Base-by-base conservation (phyloP, 2,113 vertebrate genomes). In the Furnarius figulus region DNA sequence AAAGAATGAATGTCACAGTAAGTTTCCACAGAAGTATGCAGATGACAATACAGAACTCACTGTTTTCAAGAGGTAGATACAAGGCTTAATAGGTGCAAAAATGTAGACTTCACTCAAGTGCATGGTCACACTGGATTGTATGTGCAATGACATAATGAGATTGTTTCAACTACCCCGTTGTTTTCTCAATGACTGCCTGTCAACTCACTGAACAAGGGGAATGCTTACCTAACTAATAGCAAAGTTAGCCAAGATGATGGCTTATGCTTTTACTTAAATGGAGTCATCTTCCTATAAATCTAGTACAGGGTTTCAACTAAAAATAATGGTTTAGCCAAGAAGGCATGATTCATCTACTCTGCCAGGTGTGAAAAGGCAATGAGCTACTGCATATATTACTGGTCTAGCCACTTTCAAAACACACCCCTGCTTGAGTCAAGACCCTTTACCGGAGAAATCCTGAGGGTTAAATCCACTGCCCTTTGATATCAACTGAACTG, bases 1-100 rank as follows among this genome's bases (percentile, higher is more conserved):
- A 52, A 37, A 24, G 61, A 42, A 66, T 12, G 25, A 72, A 44
- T 10, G 12, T 42, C 80, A 79, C 67, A 59, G n/a, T 20, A 68
- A 88, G 83, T 23, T 76, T 83, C 84, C 58, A 88, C 14, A 50
- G 50, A 74, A 82, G 28, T 33, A 67, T 42, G 75, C 31, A 67
- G 87, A 71, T 46, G 87, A 88, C 84, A 59, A 59, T 15, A 67
- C 33, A 86, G 52, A 86, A 89, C 72, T 82, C 75, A 33, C 73
- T 61, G 30, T 30, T 72, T 77, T 76, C 52, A 72, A 86, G 95
- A 96, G 92, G 80, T 76, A 95, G 89, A 76, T 79, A 59, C 27
- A 72, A 72, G 42, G 15, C 71, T 83, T 72, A 83, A 82, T 27
- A 63, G 67, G 49, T 67, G 62, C 72, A 75, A 82, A 89, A 61